These are phyloP conservation scores for Pomacea maculata DNA, from an alignment of 1,140 invertebrate genomes.

Conservation along the genomic window DNA sequence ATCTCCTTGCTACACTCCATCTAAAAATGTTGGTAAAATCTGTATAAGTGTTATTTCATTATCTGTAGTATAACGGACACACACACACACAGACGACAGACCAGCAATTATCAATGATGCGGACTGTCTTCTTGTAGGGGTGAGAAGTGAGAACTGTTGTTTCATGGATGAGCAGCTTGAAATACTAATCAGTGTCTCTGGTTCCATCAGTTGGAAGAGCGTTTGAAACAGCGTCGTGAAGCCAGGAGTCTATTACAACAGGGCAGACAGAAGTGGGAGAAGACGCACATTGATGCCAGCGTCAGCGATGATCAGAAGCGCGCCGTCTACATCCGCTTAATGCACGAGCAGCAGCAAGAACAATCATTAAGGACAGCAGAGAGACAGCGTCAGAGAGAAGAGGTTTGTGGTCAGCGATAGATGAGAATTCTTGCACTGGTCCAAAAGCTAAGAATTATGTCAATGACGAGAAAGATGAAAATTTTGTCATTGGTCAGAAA, in stretches of 20 bases:
- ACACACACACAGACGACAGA: neutral
- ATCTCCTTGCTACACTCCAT: too few species aligned
- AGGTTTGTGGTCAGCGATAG: constrained; percentile 28
- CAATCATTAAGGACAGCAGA: constrained; percentile 31
- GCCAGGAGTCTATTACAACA: constrained; percentile 16
- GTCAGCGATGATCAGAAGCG: constrained; percentile 44
- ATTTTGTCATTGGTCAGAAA: too few species aligned
- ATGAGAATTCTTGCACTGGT: neutral
- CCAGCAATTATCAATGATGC: too few species aligned
- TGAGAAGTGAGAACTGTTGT: too few species aligned
- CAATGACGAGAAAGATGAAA: too few species aligned
- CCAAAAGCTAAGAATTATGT: too few species aligned
- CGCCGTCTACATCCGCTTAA: constrained; percentile 35
- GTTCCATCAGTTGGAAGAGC: constrained; percentile 24
- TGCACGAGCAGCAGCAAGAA: constrained; percentile 35
- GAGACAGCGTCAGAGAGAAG: constrained; percentile 45
- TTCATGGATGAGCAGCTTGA: too few species aligned
- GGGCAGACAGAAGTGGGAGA: constrained; percentile 34
- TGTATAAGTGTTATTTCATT: too few species aligned
- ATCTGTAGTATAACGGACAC: neutral
- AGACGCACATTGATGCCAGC: constrained; percentile 33
- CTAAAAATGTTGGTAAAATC: too few species aligned
- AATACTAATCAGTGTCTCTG: too few species aligned
- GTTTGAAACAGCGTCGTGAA: constrained; percentile 23
- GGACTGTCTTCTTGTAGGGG: too few species aligned